Evolutionary conservation across 2,888 invertebrate species (phyloP).

Genomic region (Drosophila longiperda): DNA sequence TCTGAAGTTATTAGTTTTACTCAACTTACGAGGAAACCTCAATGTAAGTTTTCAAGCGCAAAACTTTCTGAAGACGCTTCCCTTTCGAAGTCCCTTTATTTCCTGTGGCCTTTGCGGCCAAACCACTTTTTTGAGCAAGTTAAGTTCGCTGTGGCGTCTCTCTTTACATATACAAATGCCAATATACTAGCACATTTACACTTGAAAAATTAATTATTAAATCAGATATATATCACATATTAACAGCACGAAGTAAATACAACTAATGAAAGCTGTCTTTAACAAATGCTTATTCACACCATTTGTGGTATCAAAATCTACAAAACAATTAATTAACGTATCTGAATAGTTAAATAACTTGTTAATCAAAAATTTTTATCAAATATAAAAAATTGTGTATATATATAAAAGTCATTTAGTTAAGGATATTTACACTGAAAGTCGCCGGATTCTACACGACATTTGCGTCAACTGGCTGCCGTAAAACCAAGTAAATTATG

Average conservation of each 20-base stretch:
- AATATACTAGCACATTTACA: conserved; percentile 7
- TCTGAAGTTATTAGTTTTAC: conserved; percentile 60
- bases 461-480: not conserved
- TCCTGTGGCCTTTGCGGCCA: conserved; percentile 60
- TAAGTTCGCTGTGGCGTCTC: conserved; percentile 13
- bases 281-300: no score
- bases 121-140: conserved; percentile 40
- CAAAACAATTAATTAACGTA: not conserved
- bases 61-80: conserved; percentile 46
- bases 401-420: not conserved
- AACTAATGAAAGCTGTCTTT: not conserved
- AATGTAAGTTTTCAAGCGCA: conserved; percentile 45
- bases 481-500: not conserved
- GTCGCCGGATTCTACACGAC: not conserved
- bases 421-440: not conserved
- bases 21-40: conserved; percentile 42
- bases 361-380: no score
- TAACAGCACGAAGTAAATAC: not conserved
- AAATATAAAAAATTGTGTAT: no score
- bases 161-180: not conserved
- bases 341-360: not conserved
- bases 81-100: conserved; percentile 17
- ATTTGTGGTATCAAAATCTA: not conserved
- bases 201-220: conserved; percentile 1
- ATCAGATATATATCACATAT: not conserved